These are phyloP conservation scores for Stomatorhinus walkeri DNA, from an alignment of 2,797 vertebrate species.

Conservation along the genomic window DNA sequence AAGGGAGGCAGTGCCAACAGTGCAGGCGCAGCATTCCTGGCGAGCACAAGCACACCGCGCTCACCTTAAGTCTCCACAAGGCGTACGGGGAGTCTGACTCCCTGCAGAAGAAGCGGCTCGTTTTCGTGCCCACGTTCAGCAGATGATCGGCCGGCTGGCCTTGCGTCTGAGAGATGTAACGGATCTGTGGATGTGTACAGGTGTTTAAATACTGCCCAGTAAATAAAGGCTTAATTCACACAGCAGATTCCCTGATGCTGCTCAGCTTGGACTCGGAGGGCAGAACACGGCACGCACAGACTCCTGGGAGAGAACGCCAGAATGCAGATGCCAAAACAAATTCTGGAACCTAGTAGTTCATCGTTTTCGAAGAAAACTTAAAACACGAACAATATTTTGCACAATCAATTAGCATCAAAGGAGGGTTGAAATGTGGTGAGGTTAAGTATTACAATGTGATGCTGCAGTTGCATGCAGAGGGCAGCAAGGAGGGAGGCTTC, in stretches of 20 bases:
- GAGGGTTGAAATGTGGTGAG: neutral
- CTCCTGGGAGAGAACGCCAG: neutral
- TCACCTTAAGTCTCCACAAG: slow-evolving; percentile 93
- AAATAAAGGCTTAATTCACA: neutral
- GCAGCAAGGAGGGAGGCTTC: neutral
- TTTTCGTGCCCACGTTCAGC: slow-evolving; percentile 90
- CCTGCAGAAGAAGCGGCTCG: slow-evolving; percentile 87
- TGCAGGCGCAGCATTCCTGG: neutral
- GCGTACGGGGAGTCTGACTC: slow-evolving; percentile 82
- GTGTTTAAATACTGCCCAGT: neutral
- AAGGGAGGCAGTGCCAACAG: neutral
- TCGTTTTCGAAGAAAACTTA: neutral
- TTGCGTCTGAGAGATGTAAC: slow-evolving; percentile 99
- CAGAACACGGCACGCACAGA: neutral
- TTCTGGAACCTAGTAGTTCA: neutral
- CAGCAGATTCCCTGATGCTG: neutral
- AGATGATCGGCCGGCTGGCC: slow-evolving; percentile 88
- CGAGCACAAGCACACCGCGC: neutral
- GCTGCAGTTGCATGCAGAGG: neutral
- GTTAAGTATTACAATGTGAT: neutral
- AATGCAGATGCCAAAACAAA: neutral
- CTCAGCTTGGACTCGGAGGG: neutral
- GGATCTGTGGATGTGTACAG: slow-evolving; percentile 67
- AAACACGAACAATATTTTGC: neutral
- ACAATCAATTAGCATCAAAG: neutral